Evolutionary conservation across 2,113 vertebrate species (phyloP).

Genomic region (Salvator merianae): DNA sequence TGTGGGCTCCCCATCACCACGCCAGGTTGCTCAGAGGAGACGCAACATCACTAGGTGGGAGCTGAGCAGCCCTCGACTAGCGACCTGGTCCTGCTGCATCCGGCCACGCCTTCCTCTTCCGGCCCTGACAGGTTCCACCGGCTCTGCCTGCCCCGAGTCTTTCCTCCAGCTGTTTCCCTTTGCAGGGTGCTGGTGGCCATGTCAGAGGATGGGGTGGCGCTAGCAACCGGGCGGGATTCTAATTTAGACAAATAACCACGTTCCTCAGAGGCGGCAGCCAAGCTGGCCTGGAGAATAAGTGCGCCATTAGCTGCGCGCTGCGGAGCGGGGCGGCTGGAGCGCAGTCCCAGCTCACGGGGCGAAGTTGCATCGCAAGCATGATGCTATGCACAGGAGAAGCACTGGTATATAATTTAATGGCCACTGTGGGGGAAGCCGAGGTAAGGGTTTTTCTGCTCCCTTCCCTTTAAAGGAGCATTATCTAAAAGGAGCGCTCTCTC

Average conservation of each 20-base stretch:
- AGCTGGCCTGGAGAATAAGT: neutral
- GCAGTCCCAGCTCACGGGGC: neutral
- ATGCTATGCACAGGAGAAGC: neutral
- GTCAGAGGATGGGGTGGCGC: neutral
- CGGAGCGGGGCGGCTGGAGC: neutral
- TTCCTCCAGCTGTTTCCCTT: neutral
- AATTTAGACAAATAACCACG: neutral
- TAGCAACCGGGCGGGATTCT: neutral
- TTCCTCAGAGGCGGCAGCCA: neutral
- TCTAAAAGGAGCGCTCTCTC: neutral
- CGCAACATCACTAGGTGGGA: no score
- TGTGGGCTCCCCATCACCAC: neutral
- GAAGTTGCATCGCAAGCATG: slow-evolving; percentile 3
- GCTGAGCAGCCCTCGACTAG: no score
- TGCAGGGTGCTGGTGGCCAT: neutral
- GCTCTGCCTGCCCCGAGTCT: no score
- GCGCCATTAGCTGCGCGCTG: neutral
- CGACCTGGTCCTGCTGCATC: no score
- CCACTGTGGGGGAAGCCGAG: neutral
- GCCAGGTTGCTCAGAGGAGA: no score
- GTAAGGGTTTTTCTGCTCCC: neutral
- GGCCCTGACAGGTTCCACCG: neutral
- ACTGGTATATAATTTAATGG: slow-evolving; percentile 9
- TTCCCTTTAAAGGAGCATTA: slow-evolving; percentile 8
- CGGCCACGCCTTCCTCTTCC: neutral